Evolutionary conservation across 1,140 invertebrate species (phyloP).

Genomic region (Pogonognathellus flavescens): DNA sequence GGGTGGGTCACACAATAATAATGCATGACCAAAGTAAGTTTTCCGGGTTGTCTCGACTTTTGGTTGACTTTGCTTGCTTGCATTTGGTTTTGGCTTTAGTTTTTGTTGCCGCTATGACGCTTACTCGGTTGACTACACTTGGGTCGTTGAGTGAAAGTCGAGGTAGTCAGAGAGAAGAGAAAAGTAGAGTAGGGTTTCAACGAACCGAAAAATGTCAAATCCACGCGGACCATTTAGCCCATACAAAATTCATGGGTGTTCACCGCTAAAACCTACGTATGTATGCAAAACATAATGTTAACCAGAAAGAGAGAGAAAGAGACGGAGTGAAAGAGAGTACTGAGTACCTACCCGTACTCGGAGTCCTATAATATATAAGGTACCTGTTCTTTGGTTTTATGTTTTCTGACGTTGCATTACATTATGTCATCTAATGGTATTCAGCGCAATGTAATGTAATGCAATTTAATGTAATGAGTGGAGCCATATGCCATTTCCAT

Average conservation of each 20-base stretch:
- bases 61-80: slow-evolving; percentile 4
- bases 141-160: slow-evolving; percentile 36
- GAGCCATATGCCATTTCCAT: slow-evolving; percentile 43
- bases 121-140: slow-evolving; percentile 32
- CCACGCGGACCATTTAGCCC: slow-evolving; percentile 52
- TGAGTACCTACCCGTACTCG: not conserved
- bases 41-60: slow-evolving; percentile 38
- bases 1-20: slow-evolving; percentile 35
- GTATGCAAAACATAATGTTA: slow-evolving; percentile 43
- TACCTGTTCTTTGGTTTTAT: slow-evolving; percentile 24
- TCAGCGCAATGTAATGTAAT: slow-evolving; percentile 38
- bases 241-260: slow-evolving; percentile 52
- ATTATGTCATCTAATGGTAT: slow-evolving; percentile 49
- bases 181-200: slow-evolving; percentile 35
- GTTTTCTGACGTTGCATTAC: slow-evolving; percentile 16
- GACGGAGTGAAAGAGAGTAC: too few relatives aligned
- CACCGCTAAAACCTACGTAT: slow-evolving; percentile 42
- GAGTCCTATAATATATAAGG: not conserved
- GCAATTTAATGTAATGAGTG: slow-evolving; percentile 49
- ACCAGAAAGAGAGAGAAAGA: not conserved
- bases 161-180: slow-evolving; percentile 4
- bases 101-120: slow-evolving; percentile 31
- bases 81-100: slow-evolving; percentile 23
- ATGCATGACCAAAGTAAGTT: slow-evolving; percentile 20
- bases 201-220: slow-evolving; percentile 56